A percentile compares a stretch with the other conserved stretches of the same genome.
Conservation (phyloP, 2,113 vertebrate genomes). For the Myotis lucifugus region DNA sequence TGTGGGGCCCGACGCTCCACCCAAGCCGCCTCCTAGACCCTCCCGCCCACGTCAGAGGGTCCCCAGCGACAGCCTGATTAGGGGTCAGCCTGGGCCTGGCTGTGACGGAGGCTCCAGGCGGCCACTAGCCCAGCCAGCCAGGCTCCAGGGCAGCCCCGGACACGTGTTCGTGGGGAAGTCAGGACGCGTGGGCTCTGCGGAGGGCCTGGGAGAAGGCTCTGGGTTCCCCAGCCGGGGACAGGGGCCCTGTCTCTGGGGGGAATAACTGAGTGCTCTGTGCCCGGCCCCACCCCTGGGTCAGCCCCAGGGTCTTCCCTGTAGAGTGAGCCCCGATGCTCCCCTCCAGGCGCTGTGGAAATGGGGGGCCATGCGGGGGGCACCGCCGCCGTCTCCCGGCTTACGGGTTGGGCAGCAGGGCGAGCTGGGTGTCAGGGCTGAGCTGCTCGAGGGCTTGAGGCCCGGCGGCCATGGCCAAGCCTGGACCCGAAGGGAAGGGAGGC, state of each 20-base stretch:
- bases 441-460: neutral
- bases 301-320: neutral
- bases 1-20: neutral
- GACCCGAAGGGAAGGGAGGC: neutral
- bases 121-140: neutral
- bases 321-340: neutral
- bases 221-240: neutral
- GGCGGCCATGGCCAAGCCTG: neutral
- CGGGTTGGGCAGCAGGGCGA: neutral
- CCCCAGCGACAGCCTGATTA: neutral
- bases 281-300: neutral
- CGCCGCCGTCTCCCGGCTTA: neutral
- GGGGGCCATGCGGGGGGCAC: neutral
- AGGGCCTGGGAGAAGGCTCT: neutral
- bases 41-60: accelerated
- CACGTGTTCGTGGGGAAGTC: accelerated
- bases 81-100: neutral
- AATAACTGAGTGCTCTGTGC: neutral
- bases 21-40: neutral
- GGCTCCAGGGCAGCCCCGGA: neutral
- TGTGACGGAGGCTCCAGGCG: neutral
- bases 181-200: neutral
- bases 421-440: neutral
- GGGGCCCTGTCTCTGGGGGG: neutral
- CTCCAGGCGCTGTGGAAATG: neutral